A percentile compares a stretch with the other conserved stretches of the same genome.
Conservation (phyloP, 2,888 invertebrate genomes). For the Dimorphilus gyrociliatus region DNA sequence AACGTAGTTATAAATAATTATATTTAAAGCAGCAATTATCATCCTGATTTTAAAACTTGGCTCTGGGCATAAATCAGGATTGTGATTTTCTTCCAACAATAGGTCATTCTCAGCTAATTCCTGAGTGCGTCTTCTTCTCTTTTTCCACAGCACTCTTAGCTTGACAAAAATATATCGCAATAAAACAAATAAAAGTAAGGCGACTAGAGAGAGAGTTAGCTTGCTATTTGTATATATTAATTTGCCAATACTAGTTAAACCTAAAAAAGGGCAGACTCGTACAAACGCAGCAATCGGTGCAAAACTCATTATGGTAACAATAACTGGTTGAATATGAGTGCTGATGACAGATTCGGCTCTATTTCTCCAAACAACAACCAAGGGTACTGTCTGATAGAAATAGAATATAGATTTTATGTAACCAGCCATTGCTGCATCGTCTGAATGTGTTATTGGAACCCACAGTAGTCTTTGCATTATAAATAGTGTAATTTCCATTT, state of each 20-base stretch:
- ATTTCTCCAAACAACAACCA: constrained; percentile 3
- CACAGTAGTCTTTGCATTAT: constrained; percentile 2
- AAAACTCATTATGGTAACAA: constrained; percentile 2
- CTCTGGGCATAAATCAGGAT: not conserved
- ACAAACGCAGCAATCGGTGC: constrained; percentile 3
- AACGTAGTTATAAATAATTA: constrained; percentile 5
- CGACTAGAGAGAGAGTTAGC: not conserved
- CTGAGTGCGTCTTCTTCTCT: not conserved
- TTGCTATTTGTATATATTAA: constrained; percentile 1
- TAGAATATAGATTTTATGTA: constrained; percentile 6
- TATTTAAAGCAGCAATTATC: constrained; percentile 2
- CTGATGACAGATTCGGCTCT: constrained; percentile 2
- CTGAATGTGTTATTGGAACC: constrained; percentile 1
- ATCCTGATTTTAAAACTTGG: constrained; percentile 3
- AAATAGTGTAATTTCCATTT: constrained; percentile 3
- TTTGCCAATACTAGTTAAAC: constrained; percentile 3
- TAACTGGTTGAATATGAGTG: constrained; percentile 4
- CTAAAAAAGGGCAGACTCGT: constrained; percentile 5
- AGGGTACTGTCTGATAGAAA: constrained; percentile 6
- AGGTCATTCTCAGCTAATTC: not conserved
- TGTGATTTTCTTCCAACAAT: not conserved
- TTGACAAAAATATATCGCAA: constrained; percentile 1
- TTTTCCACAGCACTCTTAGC: not conserved
- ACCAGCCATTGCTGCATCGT: constrained; percentile 3
- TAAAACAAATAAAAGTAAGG: not conserved